Evolutionary conservation across 2,797 vertebrate genomes (phyloP), one percentile per base, ranked within the genome.

Genomic region (Ptychobarbus kaznakovi): DNA sequence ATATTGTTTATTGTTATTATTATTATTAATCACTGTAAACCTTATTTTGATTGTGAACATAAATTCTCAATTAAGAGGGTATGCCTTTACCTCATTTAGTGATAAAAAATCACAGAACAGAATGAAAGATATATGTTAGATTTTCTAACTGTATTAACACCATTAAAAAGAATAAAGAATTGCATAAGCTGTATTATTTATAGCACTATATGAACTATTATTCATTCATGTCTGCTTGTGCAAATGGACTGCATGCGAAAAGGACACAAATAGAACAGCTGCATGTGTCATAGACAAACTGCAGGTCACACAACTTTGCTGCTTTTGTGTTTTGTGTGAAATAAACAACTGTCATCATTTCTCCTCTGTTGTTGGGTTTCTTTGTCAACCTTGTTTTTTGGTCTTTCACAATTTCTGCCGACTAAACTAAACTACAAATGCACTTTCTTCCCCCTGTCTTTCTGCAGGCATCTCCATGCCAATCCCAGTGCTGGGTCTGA

Each of bases 401-500:
- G 16, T 13, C 16, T 35, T 42, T 65, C 42, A 38, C 56, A 63
- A 25, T 70, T 44, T 75, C 28, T 46, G 51, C 20, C 63, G 12
- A 61, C 65, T 70, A 61, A 86, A 61, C 68, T 72, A 72, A 76
- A 51, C 56, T 13, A 38, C 9, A 38, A 81, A 70, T 61, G 18
- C 9, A 25, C 44, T 32, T 38, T 20, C 18, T 65, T 3, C 7
- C 32, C 42, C 58, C 61, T 40, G 46, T 85, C 25, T 82, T 70
- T 61, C 61, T 35, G 20, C 81, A 97, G 96, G 95, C 40, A 97
- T 96, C 81, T 96, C 96, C 70, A 94, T 96, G 91, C 95, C 96
- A 0, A 15, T 97, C 63, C 96, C 96, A 11, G 94, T 97, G 87
- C 93, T 93, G 90, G 95, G 96, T 82, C 94, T 96, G 68, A 93